Conservation (phyloP, 2,888 invertebrate species). For the Athetis lepigone region DNA sequence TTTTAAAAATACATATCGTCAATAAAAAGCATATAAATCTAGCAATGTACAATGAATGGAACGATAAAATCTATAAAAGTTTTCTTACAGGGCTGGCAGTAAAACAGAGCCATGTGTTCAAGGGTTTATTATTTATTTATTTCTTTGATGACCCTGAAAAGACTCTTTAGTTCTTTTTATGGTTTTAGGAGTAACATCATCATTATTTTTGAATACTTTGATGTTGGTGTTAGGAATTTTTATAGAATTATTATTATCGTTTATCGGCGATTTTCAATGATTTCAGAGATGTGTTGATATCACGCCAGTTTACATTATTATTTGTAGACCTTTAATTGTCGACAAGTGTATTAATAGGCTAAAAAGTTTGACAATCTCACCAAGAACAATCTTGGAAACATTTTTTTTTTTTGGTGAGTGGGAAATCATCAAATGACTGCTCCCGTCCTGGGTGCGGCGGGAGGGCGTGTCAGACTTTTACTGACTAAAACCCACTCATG, state of each 20-base stretch:
- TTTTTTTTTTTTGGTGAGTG: too few species aligned
- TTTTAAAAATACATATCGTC: slow-evolving; percentile 43
- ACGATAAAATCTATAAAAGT: slow-evolving; percentile 72
- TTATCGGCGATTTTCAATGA: too few species aligned
- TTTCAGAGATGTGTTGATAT: too few species aligned
- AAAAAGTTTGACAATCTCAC: too few species aligned
- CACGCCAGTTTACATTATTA: too few species aligned
- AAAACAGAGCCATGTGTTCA: slow-evolving; percentile 65
- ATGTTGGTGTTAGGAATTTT: slow-evolving; percentile 22
- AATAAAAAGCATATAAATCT: slow-evolving; percentile 66
- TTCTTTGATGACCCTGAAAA: slow-evolving; percentile 59
- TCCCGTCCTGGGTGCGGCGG: too few species aligned
- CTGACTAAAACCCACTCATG: too few species aligned
- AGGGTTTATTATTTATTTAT: slow-evolving; percentile 51
- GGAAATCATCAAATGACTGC: too few species aligned
- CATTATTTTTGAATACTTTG: slow-evolving; percentile 36
- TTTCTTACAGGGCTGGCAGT: slow-evolving; percentile 40
- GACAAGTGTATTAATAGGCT: too few species aligned
- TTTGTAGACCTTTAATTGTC: too few species aligned
- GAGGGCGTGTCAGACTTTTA: too few species aligned
- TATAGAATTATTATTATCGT: background rate
- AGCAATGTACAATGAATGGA: slow-evolving; percentile 52
- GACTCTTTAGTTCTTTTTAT: slow-evolving; percentile 47
- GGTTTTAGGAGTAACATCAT: slow-evolving; percentile 16
- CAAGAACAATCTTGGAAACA: too few species aligned